A percentile compares a stretch with the other conserved stretches of the same genome.
phyloP scores from a whole-genome alignment of 2,797 vertebrate species.

The Acrossocheilus wenchowensis region DNA sequence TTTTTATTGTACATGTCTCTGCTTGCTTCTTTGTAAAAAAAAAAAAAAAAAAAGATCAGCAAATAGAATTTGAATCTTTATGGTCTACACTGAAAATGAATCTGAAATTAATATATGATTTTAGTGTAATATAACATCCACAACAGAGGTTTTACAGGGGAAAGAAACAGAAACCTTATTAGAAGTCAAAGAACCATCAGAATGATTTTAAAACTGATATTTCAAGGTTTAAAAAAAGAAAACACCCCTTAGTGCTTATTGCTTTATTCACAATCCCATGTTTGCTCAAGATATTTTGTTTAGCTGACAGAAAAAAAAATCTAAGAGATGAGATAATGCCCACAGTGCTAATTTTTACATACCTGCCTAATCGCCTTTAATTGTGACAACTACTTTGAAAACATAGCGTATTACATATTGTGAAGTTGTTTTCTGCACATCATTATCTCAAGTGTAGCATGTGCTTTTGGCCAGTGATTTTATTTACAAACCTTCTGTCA shows the following conservation, averaged over 20 bases:
- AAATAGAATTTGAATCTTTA: neutral
- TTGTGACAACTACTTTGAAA: neutral
- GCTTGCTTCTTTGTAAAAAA: neutral
- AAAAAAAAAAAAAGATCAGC: too few relatives aligned
- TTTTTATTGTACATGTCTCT: neutral
- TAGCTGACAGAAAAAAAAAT: neutral
- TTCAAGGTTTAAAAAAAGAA: too few relatives aligned
- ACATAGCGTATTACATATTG: neutral
- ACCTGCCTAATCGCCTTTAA: neutral
- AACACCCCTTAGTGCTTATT: too few relatives aligned
- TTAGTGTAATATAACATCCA: neutral
- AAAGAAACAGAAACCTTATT: too few relatives aligned
- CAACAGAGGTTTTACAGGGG: too few relatives aligned
- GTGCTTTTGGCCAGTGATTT: neutral
- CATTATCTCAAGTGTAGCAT: neutral
- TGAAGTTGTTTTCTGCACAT: neutral
- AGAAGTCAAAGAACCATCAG: neutral
- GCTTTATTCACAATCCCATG: neutral
- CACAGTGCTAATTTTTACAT: neutral
- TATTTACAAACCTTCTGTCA: neutral
- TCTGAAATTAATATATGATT: neutral
- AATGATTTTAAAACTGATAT: neutral
- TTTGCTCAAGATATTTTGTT: neutral
- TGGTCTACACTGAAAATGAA: neutral
- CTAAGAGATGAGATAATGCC: neutral